Evolutionary conservation across 2,797 vertebrate genomes (phyloP).

Genomic region (Schizopygopsis malacanthus): DNA sequence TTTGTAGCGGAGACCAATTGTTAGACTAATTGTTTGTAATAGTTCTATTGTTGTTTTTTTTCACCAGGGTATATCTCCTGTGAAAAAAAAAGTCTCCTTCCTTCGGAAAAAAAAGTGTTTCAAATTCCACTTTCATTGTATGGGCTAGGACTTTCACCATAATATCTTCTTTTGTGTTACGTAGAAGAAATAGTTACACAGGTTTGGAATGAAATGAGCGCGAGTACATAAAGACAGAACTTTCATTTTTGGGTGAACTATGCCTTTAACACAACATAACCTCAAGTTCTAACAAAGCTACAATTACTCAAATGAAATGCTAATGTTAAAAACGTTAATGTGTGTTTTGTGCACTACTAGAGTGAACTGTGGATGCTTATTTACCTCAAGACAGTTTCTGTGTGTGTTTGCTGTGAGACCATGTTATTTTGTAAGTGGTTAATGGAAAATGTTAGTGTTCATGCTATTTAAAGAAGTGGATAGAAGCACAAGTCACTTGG

Average conservation of each 20-base stretch:
- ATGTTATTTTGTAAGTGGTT: constrained; percentile 49
- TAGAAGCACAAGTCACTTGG: constrained; percentile 15
- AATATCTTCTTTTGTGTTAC: not conserved
- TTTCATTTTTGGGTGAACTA: constrained; percentile 25
- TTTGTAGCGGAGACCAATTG: too few relatives aligned
- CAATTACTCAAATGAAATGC: not conserved
- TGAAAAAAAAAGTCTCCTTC: not conserved
- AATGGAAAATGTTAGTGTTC: constrained; percentile 37
- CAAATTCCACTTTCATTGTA: not conserved
- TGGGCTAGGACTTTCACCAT: not conserved
- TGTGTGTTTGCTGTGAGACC: not conserved
- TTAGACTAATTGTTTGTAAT: too few relatives aligned
- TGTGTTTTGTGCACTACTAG: constrained; percentile 16
- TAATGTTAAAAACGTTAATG: not conserved
- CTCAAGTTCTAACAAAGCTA: not conserved
- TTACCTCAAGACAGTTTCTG: not conserved
- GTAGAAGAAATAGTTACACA: not conserved
- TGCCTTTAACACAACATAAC: not conserved
- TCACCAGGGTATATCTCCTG: not conserved
- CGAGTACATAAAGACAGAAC: too few relatives aligned
- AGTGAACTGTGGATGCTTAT: constrained; percentile 1
- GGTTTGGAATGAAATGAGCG: not conserved
- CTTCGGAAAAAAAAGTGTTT: not conserved
- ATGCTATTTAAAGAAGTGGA: constrained; percentile 44
- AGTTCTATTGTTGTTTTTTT: too few relatives aligned